Evolutionary conservation across 2,797 vertebrate species (phyloP).

Genomic region (Enteromius thamalakanensis): DNA sequence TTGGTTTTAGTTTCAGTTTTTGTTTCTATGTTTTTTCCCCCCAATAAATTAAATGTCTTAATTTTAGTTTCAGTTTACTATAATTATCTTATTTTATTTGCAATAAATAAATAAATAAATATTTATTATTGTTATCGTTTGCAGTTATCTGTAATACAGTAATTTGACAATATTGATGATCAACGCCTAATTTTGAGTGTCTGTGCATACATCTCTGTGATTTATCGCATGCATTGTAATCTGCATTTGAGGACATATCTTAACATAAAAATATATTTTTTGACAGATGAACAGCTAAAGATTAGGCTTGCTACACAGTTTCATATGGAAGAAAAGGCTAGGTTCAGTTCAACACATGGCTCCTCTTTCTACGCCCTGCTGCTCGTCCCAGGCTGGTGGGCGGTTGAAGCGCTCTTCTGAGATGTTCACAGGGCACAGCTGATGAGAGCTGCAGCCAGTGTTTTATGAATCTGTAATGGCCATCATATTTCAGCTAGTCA

Average conservation of each 20-base stretch:
- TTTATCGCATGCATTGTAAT: background rate
- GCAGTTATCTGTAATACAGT: background rate
- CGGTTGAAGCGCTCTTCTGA: conserved; percentile 37
- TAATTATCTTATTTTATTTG: background rate
- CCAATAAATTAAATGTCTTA: background rate
- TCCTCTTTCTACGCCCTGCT: conserved; percentile 7
- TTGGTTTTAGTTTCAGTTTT: background rate
- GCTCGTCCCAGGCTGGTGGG: conserved; percentile 36
- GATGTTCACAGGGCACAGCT: conserved; percentile 43
- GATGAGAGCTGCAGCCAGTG: conserved; percentile 26
- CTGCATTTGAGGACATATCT: background rate
- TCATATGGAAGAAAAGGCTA: background rate
- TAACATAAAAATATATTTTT: background rate
- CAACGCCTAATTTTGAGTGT: background rate
- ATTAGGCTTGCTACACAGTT: background rate
- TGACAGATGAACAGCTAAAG: background rate
- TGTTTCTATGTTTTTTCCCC: background rate
- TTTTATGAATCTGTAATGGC: conserved; percentile 49
- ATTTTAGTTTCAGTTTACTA: background rate
- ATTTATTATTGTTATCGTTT: background rate
- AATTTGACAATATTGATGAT: background rate
- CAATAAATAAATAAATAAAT: too few species aligned
- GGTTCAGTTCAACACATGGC: conserved; percentile 19
- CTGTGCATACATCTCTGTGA: background rate
- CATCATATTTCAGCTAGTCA: conserved; percentile 47